Base-by-base conservation (phyloP, 1,140 invertebrate genomes). In the Panagrolaimus sp. region DNA sequence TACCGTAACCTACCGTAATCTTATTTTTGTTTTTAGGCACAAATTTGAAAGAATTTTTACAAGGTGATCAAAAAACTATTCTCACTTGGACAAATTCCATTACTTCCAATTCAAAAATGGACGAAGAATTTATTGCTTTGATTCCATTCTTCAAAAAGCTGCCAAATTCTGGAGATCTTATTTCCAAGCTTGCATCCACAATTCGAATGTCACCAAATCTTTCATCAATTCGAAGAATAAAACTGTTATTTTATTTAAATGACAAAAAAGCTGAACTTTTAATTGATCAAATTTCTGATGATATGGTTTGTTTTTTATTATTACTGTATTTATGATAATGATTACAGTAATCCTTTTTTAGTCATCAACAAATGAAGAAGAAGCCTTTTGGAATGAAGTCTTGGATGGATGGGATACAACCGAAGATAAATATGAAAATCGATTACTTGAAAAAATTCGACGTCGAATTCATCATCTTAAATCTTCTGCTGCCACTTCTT, bases 371-470 rank as follows among this genome's bases (percentile, higher is more conserved):
- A 38, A 38, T 14, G 52, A 21, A 21, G 52, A 58, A 58, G 52
- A 58, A 58, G 17, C 15, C 8, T 58, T 58, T 21, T 58, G 52
- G 52, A 58, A 58, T 24, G 52, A 58, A 21, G 52, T 58, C 8
- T n/a, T 58, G 17, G 12, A 21, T 58, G 52, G 28, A 26, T 58
- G 52, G 52, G 52, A 58, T 28, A 58, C 52, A 24, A 58, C n/a
- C 1, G 52, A 21, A 12, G 52, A 58, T 21, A 58, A 58, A 26
- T 58, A 58, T 28, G 52, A 58, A 21, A 12, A 26, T n/a, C 52
- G 52, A 21, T n/a, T 58, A 17, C 17, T 58, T 5, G 52, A 58
- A 21, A 58, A 58, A 58, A 21, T 58, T 58, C 52, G 52, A 21
- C 52, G 52, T n/a, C 52, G 52, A 38, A 38, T 38, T 38, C 32